These are phyloP conservation scores for Seira musarum DNA, from an alignment of 2,888 invertebrate genomes.

Conservation along the genomic window DNA sequence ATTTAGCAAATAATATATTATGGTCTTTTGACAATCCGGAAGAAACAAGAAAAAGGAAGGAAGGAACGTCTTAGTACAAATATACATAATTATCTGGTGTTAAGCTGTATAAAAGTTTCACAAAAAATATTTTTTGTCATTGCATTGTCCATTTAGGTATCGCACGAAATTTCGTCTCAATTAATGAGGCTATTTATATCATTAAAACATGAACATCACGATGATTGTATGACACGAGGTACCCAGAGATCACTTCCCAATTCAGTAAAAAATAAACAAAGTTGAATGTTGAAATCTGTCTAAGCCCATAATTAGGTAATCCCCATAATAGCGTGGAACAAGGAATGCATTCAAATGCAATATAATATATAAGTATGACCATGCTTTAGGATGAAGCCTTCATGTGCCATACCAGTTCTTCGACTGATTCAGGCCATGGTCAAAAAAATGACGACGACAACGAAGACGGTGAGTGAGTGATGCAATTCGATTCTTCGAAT, in stretches of 20 bases:
- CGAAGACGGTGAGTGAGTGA: neutral
- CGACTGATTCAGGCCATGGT: neutral
- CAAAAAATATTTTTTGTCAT: too few relatives aligned
- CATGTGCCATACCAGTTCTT: neutral
- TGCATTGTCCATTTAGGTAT: constrained; percentile 3
- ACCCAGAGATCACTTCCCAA: neutral
- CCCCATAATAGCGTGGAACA: too few relatives aligned
- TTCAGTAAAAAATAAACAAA: neutral
- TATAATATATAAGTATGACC: too few relatives aligned
- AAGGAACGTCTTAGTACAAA: neutral
- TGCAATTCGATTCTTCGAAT: neutral
- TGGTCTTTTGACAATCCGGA: constrained; percentile 21
- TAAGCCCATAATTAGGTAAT: too few relatives aligned
- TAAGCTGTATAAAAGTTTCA: too few relatives aligned
- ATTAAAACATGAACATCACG: neutral
- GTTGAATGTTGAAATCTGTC: neutral
- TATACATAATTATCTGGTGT: neutral
- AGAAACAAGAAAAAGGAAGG: constrained; percentile 32
- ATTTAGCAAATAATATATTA: neutral
- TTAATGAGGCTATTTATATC: constrained; percentile 7
- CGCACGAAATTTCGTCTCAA: neutral
- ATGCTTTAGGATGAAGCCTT: neutral
- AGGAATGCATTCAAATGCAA: too few relatives aligned
- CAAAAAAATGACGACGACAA: too few relatives aligned
- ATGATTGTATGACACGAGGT: too few relatives aligned